Percentiles rank a stretch among this genome's conserved stretches.
Conservation (phyloP, 2,888 invertebrate genomes). For the Drosophila niveifrons region DNA sequence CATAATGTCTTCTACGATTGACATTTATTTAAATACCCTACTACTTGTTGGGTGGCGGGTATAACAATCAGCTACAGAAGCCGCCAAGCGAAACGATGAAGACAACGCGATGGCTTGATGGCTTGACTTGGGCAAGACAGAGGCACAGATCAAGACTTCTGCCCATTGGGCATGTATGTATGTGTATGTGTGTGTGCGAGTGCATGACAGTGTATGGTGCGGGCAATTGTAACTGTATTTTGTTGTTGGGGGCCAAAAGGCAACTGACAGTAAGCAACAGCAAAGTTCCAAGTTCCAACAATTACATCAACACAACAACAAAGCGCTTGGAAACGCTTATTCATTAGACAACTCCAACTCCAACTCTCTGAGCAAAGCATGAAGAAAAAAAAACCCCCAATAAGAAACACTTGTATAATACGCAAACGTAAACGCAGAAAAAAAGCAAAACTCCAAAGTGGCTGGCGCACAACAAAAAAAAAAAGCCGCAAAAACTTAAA, state of each 20-base stretch:
- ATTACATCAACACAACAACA: conserved; percentile 36
- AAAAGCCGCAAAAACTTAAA: conserved; percentile 41
- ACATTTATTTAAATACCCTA: neutral
- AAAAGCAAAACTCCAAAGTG: conserved; percentile 36
- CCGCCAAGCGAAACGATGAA: conserved; percentile 73
- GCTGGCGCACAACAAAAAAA: conserved; percentile 3
- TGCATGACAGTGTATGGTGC: neutral
- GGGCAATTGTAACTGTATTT: conserved; percentile 38
- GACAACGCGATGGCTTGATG: conserved; percentile 21
- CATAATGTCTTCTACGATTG: no score
- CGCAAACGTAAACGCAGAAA: conserved; percentile 31
- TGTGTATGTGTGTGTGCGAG: conserved; percentile 6
- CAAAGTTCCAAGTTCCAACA: conserved; percentile 40
- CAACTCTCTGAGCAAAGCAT: conserved; percentile 21
- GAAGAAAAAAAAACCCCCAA: conserved; percentile 8
- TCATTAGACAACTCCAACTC: conserved; percentile 24
- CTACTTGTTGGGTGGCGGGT: neutral
- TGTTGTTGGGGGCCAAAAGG: conserved; percentile 1
- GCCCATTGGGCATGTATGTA: conserved; percentile 48
- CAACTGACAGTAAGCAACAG: conserved; percentile 13
- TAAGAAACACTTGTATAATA: conserved; percentile 58
- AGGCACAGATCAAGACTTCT: conserved; percentile 60
- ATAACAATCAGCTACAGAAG: conserved; percentile 62
- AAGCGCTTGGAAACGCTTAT: conserved; percentile 30
- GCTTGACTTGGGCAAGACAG: conserved; percentile 46